Base-by-base conservation (phyloP, 2,888 invertebrate genomes). In the Theretra japonica region DNA sequence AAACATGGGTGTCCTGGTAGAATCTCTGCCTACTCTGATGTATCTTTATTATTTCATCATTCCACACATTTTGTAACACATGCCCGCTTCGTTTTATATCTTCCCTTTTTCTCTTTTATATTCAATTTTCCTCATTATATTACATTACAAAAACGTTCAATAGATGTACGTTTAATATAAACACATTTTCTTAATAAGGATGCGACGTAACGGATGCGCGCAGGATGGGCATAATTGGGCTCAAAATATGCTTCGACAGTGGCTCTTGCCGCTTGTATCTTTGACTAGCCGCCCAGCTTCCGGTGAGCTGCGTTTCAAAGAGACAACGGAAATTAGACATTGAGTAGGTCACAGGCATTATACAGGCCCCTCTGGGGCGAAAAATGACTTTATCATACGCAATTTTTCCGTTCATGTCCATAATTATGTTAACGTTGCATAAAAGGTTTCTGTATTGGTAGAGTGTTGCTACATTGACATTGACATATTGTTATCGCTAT, bases 251-350 rank as follows among this genome's bases (percentile, higher is more conserved):
- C 15, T 62, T 62, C 30, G 5, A 60, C 19, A n/a, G 28, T 25
- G 30, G 28, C 30, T 59, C 30, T 30, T 41, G 7, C n/a, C 59
- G 21, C 33, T 62, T 33, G 33, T 62, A n/a, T 62, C 50, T 50
- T 28, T 68, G 68, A 62, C 19, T 41, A 23, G 4, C 8, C 28
- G 28, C 19, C 25, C 28, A 1, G 25, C 60, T 79, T 77, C 79
- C 80, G 73, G 77, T 70, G 72, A 73, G 73, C 73, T 75, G 73
- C 73, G 72, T 74, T 74, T 78, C 80, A 80, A 84, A 81, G 83
- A 77, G 72, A 72, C 77, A 70, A 74, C 81, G 84, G 83, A 84
- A 83, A 84, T 84, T 82, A 83, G 80, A 77, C 73, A 78, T 74
- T 76, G 71, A 73, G 72, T 73, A 73, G 73, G 57, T 53, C 68